Evolutionary conservation across 2,888 invertebrate species (phyloP), one percentile per base, ranked within the genome.

Genomic region (Catotricha subobsoleta): DNA sequence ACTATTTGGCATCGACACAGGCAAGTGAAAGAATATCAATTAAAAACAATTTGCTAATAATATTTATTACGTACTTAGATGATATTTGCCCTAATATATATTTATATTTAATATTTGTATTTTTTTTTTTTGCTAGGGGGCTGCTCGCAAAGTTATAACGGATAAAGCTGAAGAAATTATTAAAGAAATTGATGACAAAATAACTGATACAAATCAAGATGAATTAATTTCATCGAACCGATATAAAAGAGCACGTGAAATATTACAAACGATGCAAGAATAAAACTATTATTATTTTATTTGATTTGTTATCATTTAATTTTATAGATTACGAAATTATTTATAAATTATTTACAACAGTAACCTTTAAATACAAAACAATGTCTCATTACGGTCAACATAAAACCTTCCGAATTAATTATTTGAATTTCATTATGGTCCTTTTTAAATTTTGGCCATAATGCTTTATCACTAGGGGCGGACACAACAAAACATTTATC

Each of bases 101-200:
- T n/a, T n/a, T n/a, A n/a, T n/a, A n/a, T n/a, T n/a, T n/a, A n/a
- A n/a, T n/a, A n/a, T n/a, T n/a, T n/a, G n/a, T n/a, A n/a, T n/a
- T n/a, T n/a, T n/a, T n/a, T n/a, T n/a, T n/a, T n/a, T n/a, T n/a
- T n/a, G n/a, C 9, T 31, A 74, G 54, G 82, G 83, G 1, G 68
- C 71, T 46, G 74, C 76, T 2, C 68, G 74, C 39, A 67, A 72
- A 30, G 66, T 67, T 47, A 58, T 82, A 13, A 55, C 72, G 30
- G 68, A 73, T 44, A 69, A 75, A 52, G 75, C 78, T 2, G 68
- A 74, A 50, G 71, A 71, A 51, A 60, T 74, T 27, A 72, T 80
- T 31, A 71, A 72, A 47, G 66, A 73, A 53, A 61, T 71, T 56
- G 75, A 76, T 53, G 52, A 52, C 25, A 40, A 53, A 39, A 39